Conservation (phyloP, 2,797 vertebrate genomes). For the Aeoliscus strigatus region DNA sequence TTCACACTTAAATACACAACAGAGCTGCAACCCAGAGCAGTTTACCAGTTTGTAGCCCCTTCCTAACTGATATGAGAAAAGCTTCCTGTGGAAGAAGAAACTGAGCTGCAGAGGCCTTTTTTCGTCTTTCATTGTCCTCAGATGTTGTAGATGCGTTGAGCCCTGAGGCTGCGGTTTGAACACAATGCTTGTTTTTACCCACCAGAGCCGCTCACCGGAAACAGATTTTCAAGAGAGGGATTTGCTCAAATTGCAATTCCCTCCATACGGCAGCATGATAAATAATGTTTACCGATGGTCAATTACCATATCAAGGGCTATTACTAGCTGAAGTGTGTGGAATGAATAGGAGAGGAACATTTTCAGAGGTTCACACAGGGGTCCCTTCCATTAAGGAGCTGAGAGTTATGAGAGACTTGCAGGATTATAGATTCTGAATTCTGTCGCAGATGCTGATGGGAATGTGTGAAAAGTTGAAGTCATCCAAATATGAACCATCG, state of each 20-base stretch:
- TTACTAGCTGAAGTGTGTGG: constrained; percentile 34
- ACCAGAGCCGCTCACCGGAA: constrained; percentile 26
- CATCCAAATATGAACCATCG: constrained; percentile 32
- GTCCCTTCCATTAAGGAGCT: constrained; percentile 47
- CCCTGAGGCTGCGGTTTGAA: constrained; percentile 4
- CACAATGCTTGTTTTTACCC: constrained; percentile 5
- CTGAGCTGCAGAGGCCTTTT: constrained; percentile 3
- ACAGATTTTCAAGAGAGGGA: constrained; percentile 36
- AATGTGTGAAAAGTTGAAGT: constrained; percentile 30
- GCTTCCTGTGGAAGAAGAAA: not conserved
- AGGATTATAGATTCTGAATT: constrained; percentile 50
- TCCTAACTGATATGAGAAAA: constrained; percentile 6
- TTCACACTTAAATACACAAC: too few species aligned
- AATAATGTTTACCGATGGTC: constrained; percentile 57
- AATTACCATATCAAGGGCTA: constrained; percentile 56
- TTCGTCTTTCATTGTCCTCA: constrained; percentile 10
- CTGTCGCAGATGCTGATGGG: constrained; percentile 23
- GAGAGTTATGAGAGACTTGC: constrained; percentile 22
- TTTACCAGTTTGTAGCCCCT: constrained; percentile 7
- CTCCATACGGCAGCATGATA: constrained; percentile 30
- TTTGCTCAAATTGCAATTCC: constrained; percentile 52
- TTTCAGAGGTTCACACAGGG: constrained; percentile 52
- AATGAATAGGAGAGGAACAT: constrained; percentile 46
- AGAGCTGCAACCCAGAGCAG: constrained; percentile 4
- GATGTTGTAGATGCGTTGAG: constrained; percentile 8